These are phyloP conservation scores for Theodoxus fluviatilis DNA, from an alignment of 2,888 invertebrate genomes.

Conservation along the genomic window DNA sequence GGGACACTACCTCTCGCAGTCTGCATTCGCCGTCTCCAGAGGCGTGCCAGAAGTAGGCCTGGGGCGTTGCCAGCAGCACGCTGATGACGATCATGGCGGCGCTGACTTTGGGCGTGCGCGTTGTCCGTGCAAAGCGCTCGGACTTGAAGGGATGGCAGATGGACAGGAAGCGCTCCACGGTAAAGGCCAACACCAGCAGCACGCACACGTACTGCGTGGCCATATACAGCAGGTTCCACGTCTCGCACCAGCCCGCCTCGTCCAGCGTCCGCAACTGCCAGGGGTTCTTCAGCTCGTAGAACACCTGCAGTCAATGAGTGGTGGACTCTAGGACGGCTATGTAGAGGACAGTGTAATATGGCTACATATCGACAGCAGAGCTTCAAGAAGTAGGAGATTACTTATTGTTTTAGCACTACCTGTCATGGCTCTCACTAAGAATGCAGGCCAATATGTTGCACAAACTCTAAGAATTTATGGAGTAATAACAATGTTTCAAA, in stretches of 20 bases:
- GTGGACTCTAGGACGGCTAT: conserved; percentile 57
- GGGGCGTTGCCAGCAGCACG: conserved; percentile 45
- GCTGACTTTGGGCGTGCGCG: conserved; percentile 52
- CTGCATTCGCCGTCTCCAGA: conserved; percentile 36
- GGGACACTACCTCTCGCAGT: conserved; percentile 29
- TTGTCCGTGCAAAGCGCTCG: conserved; percentile 51
- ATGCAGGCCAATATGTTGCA: too few relatives aligned
- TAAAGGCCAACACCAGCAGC: conserved; percentile 61
- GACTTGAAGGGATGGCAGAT: conserved; percentile 54
- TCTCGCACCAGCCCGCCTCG: conserved; percentile 49
- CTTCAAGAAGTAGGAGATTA: too few relatives aligned
- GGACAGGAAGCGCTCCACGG: conserved; percentile 59
- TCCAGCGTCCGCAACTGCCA: conserved; percentile 52
- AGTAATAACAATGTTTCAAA: too few relatives aligned
- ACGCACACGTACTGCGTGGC: conserved; percentile 60
- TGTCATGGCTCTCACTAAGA: too few relatives aligned
- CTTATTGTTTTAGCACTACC: too few relatives aligned
- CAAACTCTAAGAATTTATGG: too few relatives aligned
- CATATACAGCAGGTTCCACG: conserved; percentile 55
- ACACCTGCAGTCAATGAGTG: conserved; percentile 54
- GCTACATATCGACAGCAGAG: too few relatives aligned
- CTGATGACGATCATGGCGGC: conserved; percentile 41
- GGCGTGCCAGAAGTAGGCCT: conserved; percentile 58
- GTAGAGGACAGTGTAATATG: conserved; percentile 28
- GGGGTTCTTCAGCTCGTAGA: conserved; percentile 57